These are phyloP conservation scores for Narcine bancroftii DNA, from an alignment of 2,113 vertebrate species.

Conservation along the genomic window DNA sequence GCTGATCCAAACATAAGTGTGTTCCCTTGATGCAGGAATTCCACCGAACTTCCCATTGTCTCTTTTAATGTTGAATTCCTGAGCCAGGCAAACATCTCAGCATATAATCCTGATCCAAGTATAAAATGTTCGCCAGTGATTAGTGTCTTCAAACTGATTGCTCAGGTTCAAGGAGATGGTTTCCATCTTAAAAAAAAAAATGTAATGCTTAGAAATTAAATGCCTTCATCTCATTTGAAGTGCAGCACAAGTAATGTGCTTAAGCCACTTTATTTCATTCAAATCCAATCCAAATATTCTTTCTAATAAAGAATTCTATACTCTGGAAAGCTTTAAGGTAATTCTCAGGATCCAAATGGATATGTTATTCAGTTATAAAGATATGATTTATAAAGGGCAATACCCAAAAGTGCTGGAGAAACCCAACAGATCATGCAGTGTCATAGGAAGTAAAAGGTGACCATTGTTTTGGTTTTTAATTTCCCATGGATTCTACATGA, in stretches of 20 bases:
- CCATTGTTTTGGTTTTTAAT: too few species aligned
- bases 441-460: too few species aligned
- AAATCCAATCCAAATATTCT: neutral
- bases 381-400: neutral
- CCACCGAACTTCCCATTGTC: neutral
- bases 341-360: neutral
- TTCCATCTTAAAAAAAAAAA: neutral
- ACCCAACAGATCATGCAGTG: too few species aligned
- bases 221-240: neutral
- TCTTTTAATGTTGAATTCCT: neutral
- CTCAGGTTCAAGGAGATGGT: too few species aligned
- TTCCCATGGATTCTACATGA: too few species aligned
- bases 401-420: too few species aligned
- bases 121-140: neutral
- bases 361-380: neutral
- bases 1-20: conserved; percentile 5
- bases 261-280: neutral
- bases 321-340: neutral
- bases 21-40: neutral
- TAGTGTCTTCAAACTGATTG: neutral
- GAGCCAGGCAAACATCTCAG: neutral
- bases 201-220: neutral
- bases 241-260: neutral
- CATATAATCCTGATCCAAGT: neutral
- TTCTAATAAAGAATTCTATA: neutral